Evolutionary conservation across 2,888 invertebrate genomes (phyloP).

Genomic region (Dicranocentrus wangi): DNA sequence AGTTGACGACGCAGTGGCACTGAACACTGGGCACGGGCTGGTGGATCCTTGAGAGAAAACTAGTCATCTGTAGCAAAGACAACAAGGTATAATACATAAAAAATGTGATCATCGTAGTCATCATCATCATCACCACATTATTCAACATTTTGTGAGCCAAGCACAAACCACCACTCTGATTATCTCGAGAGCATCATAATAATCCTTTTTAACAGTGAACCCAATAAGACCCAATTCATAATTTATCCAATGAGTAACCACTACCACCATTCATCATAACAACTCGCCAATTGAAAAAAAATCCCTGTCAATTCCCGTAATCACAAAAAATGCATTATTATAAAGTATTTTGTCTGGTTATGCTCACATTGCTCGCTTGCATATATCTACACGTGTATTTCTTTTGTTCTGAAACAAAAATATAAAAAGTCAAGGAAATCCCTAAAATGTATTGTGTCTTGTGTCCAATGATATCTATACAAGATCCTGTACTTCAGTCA

Average conservation of each 20-base stretch:
- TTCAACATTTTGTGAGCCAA: neutral
- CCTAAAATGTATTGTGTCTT: neutral
- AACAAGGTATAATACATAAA: too few relatives aligned
- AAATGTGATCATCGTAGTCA: neutral
- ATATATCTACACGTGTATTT: neutral
- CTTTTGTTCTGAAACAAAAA: neutral
- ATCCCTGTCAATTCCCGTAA: constrained; percentile 3
- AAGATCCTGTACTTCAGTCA: neutral
- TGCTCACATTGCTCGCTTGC: too few relatives aligned
- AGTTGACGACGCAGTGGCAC: constrained; percentile 31
- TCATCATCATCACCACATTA: constrained; percentile 18
- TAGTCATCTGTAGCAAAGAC: constrained; percentile 55
- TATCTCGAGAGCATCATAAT: too few relatives aligned
- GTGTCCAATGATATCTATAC: neutral
- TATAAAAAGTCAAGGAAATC: constrained; percentile 36
- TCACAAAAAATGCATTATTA: neutral
- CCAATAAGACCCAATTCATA: too few relatives aligned
- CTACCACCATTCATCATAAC: neutral
- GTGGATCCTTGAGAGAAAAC: constrained; percentile 61
- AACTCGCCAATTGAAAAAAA: neutral
- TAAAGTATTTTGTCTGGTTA: neutral
- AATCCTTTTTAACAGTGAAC: too few relatives aligned
- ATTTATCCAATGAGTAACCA: neutral
- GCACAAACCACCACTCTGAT: too few relatives aligned
- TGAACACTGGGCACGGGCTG: constrained; percentile 62